These are phyloP conservation scores for Phylloscopus collybita DNA, from an alignment of 2,797 vertebrate genomes.

Conservation along the genomic window DNA sequence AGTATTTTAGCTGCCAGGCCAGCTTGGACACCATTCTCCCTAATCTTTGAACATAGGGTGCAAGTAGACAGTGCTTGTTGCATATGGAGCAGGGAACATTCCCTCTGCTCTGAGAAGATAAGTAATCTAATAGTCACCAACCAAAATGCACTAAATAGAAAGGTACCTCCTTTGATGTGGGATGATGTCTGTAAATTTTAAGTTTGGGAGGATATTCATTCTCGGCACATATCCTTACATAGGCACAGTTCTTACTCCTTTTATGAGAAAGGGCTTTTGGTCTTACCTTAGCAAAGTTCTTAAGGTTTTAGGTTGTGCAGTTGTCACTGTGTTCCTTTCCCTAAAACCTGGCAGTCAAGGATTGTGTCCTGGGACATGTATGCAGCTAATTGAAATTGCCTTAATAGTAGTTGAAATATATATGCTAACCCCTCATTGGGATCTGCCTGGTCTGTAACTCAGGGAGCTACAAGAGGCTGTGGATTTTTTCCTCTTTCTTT, in stretches of 20 bases:
- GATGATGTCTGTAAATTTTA: neutral
- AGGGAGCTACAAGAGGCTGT: neutral
- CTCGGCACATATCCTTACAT: neutral
- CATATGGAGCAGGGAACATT: neutral
- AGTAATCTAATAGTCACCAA: neutral
- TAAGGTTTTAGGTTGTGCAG: neutral
- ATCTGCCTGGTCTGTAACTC: neutral
- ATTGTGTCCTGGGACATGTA: neutral
- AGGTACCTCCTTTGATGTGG: neutral
- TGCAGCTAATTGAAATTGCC: neutral
- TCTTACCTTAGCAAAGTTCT: neutral
- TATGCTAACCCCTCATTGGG: neutral
- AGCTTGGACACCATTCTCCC: neutral
- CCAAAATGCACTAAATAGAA: neutral
- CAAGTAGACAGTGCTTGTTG: neutral
- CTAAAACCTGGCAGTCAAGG: neutral
- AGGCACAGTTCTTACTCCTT: neutral
- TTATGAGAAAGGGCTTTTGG: neutral
- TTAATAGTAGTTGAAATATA: neutral
- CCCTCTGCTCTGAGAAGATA: neutral
- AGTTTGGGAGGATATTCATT: neutral
- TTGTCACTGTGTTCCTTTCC: neutral
- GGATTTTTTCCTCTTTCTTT: neutral
- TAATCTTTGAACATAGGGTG: neutral
- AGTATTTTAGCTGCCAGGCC: neutral